phyloP scores from a whole-genome alignment of 23 tunicate genomes.

The Corella eumyota region DNA sequence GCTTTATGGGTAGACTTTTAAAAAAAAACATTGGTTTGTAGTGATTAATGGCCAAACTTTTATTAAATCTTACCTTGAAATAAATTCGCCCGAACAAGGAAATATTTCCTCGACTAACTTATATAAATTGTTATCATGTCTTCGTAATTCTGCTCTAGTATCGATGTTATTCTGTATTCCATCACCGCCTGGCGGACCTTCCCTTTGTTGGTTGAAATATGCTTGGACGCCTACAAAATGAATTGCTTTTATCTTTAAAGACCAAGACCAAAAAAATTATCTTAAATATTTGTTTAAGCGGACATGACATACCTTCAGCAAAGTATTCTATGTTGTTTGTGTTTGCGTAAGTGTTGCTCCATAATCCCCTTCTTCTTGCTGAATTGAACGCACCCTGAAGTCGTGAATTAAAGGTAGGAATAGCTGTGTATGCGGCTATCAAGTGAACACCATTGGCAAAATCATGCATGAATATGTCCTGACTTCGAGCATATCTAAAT shows the following conservation, averaged over 20 bases:
- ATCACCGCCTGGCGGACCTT: constrained; percentile 47
- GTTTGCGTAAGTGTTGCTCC: constrained; percentile 63
- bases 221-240: constrained; percentile 28
- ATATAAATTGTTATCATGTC: constrained; percentile 19
- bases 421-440: constrained; percentile 52
- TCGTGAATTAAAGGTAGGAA: constrained; percentile 29
- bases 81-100: constrained; percentile 25
- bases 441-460: constrained; percentile 66
- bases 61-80: constrained; percentile 33
- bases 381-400: constrained; percentile 22
- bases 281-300: too few species aligned
- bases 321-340: constrained; percentile 57
- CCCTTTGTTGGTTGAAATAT: constrained; percentile 40
- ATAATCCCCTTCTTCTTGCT: constrained; percentile 36
- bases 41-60: neutral
- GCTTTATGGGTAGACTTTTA: neutral
- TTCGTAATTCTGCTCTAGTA: constrained; percentile 29
- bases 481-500: constrained; percentile 15
- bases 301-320: constrained; percentile 39
- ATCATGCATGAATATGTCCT: constrained; percentile 70
- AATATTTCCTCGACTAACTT: constrained; percentile 24
- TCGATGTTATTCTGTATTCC: constrained; percentile 51
- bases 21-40: neutral
- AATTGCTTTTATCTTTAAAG: neutral
- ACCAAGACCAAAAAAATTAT: too few species aligned